These are phyloP conservation scores for Scomberomorus guttatus DNA, from an alignment of 2,797 vertebrate genomes.

Conservation along the genomic window DNA sequence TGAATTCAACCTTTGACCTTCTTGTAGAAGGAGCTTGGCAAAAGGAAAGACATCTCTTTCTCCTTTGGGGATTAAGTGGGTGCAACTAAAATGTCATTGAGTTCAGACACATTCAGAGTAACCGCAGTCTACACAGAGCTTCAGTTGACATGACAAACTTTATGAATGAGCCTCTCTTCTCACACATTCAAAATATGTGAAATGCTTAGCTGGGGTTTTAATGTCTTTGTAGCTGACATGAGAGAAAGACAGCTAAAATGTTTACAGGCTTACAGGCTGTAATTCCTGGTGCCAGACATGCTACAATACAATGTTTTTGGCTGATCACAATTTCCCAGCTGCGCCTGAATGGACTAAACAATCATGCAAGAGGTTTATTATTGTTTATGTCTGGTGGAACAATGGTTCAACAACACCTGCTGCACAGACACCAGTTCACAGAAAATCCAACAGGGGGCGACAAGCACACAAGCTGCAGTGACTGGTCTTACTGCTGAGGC, in stretches of 20 bases:
- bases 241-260: slow-evolving; percentile 29
- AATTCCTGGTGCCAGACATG: slow-evolving; percentile 44
- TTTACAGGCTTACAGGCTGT: slow-evolving; percentile 34
- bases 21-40: neutral
- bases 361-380: slow-evolving; percentile 60
- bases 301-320: slow-evolving; percentile 31
- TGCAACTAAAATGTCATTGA: slow-evolving; percentile 11
- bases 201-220: slow-evolving; percentile 26
- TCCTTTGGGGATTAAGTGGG: slow-evolving; percentile 2
- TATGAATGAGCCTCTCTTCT: neutral
- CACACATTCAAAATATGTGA: slow-evolving; percentile 14
- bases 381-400: slow-evolving; percentile 76
- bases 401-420: slow-evolving; percentile 63
- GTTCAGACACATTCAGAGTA: slow-evolving; percentile 46
- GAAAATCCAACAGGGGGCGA: slow-evolving; percentile 65
- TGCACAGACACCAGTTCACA: slow-evolving; percentile 26
- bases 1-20: slow-evolving; percentile 18
- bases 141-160: slow-evolving; percentile 1
- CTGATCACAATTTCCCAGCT: slow-evolving; percentile 38
- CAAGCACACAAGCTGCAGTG: neutral
- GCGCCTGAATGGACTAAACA: slow-evolving; percentile 57
- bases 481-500: neutral
- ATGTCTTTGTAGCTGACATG: slow-evolving; percentile 8
- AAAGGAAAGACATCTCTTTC: neutral
- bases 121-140: neutral